Base-by-base conservation (phyloP, 1,140 invertebrate genomes). In the Eueides isabella region DNA sequence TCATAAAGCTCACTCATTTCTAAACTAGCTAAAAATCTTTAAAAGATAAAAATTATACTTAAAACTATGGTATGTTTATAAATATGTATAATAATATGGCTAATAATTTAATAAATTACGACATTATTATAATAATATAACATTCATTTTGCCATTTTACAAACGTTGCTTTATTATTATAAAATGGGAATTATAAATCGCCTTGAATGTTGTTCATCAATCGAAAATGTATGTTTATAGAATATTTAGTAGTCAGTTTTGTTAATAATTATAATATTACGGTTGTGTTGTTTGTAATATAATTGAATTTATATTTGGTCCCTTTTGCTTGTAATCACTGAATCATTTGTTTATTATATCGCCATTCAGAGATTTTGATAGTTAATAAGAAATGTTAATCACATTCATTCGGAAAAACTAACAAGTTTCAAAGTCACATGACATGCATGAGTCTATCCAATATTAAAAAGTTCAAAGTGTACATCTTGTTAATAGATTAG, bases 1-100 rank as follows among this genome's bases (percentile, higher is more conserved):
- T 83, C 80, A 84, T 90, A 91, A 91, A 92, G 89, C 88, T 91
- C 89, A 92, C 89, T 91, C 91, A 80, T 90, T 90, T 82, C 86
- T 92, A 91, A 83, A 81, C 85, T 89, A 92, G 76, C 82, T 86
- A 91, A 80, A 74, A 89, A 90, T 90, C 86, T 92, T 90, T 89
- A 84, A 86, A 91, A 91, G 86, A 89, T 88, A 90, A 87, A 85
- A 89, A 90, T 84, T 87, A 89, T 85, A 85, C 87, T 91, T 90
- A 91, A 79, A 74, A 85, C 90, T 93, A 93, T 93, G 90, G 90
- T 92, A 92, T 93, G 89, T 93, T 87, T 88, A 92, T 92, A 92
- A 89, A 92, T 89, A 38, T 38, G 35, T 16, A 92, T 87, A 86
- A 86, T 87, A 88, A 84, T 89, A 91, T 90, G 85, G 87, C 91